Evolutionary conservation across 1,140 invertebrate genomes (phyloP).

Genomic region (Spodoptera frugiperda): DNA sequence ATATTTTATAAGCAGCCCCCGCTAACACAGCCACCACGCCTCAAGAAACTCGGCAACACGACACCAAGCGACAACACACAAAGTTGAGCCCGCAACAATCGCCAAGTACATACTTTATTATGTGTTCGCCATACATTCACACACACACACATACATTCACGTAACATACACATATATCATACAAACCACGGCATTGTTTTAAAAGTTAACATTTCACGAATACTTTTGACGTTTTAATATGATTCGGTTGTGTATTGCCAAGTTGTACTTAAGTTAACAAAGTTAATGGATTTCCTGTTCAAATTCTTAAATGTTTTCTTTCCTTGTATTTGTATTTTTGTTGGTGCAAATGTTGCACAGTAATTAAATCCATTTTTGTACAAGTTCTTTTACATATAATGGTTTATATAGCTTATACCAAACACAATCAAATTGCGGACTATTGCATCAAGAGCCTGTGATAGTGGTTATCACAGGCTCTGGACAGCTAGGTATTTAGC

Average conservation of each 20-base stretch:
- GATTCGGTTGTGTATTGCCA: neutral
- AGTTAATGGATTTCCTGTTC: no score
- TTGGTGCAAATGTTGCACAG: no score
- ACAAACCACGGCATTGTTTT: constrained; percentile 28
- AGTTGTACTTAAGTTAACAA: no score
- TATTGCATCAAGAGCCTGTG: no score
- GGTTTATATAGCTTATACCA: no score
- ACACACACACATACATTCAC: constrained; percentile 30
- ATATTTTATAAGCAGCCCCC: neutral
- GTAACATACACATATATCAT: neutral
- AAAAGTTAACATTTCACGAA: constrained; percentile 31
- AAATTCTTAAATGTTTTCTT: no score
- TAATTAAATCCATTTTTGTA: no score
- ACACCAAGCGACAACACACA: constrained; percentile 40
- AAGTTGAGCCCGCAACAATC: constrained; percentile 42
- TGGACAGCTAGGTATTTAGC: no score
- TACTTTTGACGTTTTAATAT: constrained; percentile 13
- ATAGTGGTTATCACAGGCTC: no score
- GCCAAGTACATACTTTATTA: constrained; percentile 43
- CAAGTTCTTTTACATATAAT: no score
- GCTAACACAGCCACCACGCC: neutral
- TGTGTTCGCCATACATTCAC: constrained; percentile 14
- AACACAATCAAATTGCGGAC: no score
- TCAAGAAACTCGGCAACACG: neutral
- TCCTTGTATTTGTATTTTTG: no score